Evolutionary conservation across 2,888 invertebrate genomes (phyloP), one percentile per base, ranked within the genome.

Genomic region (Chouioia cunea): DNA sequence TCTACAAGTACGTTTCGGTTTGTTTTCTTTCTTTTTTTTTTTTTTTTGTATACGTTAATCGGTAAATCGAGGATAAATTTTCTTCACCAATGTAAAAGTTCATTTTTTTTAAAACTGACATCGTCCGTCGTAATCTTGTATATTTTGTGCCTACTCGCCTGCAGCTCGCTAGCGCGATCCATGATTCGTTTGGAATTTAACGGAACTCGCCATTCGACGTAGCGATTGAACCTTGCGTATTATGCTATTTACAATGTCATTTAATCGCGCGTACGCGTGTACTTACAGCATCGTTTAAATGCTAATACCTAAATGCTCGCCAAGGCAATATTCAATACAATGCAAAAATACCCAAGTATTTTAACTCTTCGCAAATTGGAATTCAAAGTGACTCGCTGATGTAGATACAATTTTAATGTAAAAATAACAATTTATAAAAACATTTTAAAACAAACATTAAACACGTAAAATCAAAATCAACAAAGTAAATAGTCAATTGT

Each of bases 231-330:
- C 46, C 23, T 63, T 53, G 60, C 62, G 22, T 57, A 57, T 52
- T 47, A 71, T 65, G 57, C 50, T 71, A 71, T 71, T 62, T 71
- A 71, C 71, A 66, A 58, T 57, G 36, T 62, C 27, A 27, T 20
- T 62, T 43, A 36, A 50, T 48, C 60, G 60, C 48, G 50, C 65
- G 23, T 70, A 59, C 65, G 57, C 62, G 62, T 50, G 56, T 66
- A 71, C 65, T 59, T 66, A 66, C 62, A 65, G 59, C 62, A 54
- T 65, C 23, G 48, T 48, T 64, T 69, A 52, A 36, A 46, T 65
- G 27, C 65, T 57, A 58, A 14, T 58, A 36, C 18, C 50, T 53
- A 46, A 62, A 64, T 57, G 44, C 23, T 62, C 22, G 16, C 20
- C 36, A 48, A 68, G 47, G 52, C 53, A 58, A 53, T 20, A 53